Base-by-base conservation (phyloP, 2,113 vertebrate genomes). In the Zootoca vivipara region DNA sequence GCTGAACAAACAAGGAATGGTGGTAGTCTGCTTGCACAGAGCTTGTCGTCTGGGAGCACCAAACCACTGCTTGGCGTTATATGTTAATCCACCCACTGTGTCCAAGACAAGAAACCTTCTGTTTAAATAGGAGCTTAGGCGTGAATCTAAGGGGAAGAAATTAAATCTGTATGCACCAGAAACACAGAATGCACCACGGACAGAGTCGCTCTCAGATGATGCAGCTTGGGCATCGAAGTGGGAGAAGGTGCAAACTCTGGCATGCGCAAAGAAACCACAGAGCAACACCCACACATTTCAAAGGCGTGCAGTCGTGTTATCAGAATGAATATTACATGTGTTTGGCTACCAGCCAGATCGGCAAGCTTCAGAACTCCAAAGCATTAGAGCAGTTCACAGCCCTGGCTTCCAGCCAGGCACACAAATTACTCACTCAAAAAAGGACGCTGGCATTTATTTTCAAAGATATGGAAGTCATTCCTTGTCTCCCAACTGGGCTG, bases 301-400 rank as follows among this genome's bases (percentile, higher is more conserved):
- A 82, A 82, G 78, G 82, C 33, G 74, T 74, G 80, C 79, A 82
- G 20, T 20, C 38, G 13, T 75, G 33, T 64, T 82, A 88, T 75
- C 79, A 88, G 70, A 75, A 82, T 65, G 70, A 65, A 73, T 75
- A 88, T 82, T 82, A 88, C 79, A 82, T 46, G 73, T 82, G 86
- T 82, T 88, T 82, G 86, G 86, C 86, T 82, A 62, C 24, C 56
- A 82, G 79, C 86, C 86, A 88, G 70, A 65, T 82, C 56, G 82
- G 86, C 86, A 88, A 88, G 75, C 79, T 82, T 87, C 79, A 87
- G 52, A 40, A 18, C 78, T 62, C 65, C 78, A 82, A 56, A 82
- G 58, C 80, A 28, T 67, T 67, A 46, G 30, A 77, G 58, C 28
- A 46, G 28, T 73, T 75, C 70, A 64, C 35, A 46, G 62, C 22